Percentiles rank a stretch among this genome's conserved stretches.
These are phyloP conservation scores for Cryptotis parvus DNA, from an alignment of 2,113 vertebrate species.

Conservation along the genomic window DNA sequence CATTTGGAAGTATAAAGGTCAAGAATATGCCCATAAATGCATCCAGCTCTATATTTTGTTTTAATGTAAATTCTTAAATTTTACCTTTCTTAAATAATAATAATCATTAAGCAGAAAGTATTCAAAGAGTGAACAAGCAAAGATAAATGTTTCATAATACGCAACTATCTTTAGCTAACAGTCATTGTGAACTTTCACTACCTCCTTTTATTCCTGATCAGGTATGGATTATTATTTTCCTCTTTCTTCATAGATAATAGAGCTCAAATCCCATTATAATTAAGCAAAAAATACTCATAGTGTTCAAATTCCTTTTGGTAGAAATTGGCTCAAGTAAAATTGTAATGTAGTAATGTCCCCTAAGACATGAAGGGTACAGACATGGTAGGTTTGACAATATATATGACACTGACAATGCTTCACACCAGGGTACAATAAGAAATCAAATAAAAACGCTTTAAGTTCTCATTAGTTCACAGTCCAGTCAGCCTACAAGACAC, in stretches of 20 bases:
- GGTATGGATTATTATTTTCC: background rate
- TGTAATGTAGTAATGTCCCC: background rate
- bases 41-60: background rate
- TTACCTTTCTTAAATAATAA: conserved; percentile 41
- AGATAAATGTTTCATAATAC: background rate
- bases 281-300: background rate
- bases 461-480: no score
- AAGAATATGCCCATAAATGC: conserved; percentile 49
- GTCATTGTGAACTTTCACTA: background rate
- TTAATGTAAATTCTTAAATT: conserved; percentile 22
- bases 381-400: no score
- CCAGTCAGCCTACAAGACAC: no score
- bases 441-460: no score
- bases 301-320: background rate
- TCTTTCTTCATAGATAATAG: background rate
- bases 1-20: conserved; percentile 66
- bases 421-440: no score
- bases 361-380: background rate
- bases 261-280: background rate
- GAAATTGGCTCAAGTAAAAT: background rate
- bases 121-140: background rate
- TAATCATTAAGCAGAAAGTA: conserved; percentile 11
- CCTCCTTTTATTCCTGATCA: background rate
- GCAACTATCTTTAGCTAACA: background rate
- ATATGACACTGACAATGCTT: no score